Base-by-base conservation (phyloP, 23 tunicate species). In the Trididemnum nubilum region DNA sequence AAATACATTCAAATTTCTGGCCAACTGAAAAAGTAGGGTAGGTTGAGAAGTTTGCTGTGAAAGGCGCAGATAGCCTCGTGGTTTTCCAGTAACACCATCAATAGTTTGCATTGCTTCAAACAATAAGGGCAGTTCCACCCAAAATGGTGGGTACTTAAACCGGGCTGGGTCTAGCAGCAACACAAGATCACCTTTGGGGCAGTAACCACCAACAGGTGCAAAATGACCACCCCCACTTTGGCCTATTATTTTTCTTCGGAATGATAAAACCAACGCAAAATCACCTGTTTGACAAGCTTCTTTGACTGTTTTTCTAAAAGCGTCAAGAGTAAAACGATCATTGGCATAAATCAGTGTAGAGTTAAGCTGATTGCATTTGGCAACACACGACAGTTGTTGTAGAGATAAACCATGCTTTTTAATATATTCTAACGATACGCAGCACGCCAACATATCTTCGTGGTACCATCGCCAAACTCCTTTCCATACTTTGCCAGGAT, bases 401-500 rank as follows among this genome's bases (percentile, higher is more conserved):
- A 83, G 9, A 2, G 95, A 27, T 21, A 84, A 73, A 0, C 95
- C 95, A 1, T 77, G 31, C 18, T 35, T 39, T 35, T 79, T 69
- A 0, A 89, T 66, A 36, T 78, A 82, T 25, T 79, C 85, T 2
- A 89, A 37, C n/a, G 88, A 34, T 0, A 65, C 34, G 34, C 95
- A 89, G 60, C 95, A 89, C 38, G 82, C 95, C 0, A 89, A 76
- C 95, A 89, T 89, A 50, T 83, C 80, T 67, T 89, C 95, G 84
- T 89, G 95, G n/a, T n/a, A n/a, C n/a, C n/a, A n/a, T n/a, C n/a
- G n/a, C n/a, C n/a, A n/a, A n/a, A n/a, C n/a, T n/a, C 95, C 95
- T 79, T 89, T 89, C 95, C 95, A 89, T 15, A 84, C 81, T 1
- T 33, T 38, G 4, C 89, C 95, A 31, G 95, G 95, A 79, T 89